Conservation (phyloP, 2,797 vertebrate genomes). For the Ctenosaura bakeri region DNA sequence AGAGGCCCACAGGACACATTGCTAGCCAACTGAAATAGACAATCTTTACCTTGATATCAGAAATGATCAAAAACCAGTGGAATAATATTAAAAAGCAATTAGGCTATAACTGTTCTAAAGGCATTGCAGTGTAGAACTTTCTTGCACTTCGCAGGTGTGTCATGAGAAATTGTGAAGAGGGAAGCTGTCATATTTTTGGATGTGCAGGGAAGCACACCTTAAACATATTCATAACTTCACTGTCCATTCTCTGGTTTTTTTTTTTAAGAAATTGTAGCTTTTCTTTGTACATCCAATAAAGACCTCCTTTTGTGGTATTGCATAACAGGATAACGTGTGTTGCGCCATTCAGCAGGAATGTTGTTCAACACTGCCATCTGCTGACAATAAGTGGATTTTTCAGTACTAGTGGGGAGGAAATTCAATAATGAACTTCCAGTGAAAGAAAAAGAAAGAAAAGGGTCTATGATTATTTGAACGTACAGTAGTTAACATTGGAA, state of each 20-base stretch:
- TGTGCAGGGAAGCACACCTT: not conserved
- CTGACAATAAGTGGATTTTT: not conserved
- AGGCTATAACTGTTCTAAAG: not conserved
- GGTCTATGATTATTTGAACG: accelerated
- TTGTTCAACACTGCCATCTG: constrained; percentile 71
- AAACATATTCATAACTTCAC: not conserved
- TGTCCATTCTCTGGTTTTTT: not conserved
- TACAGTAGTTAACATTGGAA: not conserved
- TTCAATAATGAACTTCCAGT: accelerated
- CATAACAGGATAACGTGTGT: not conserved
- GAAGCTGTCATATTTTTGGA: not conserved
- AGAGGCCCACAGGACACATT: not conserved
- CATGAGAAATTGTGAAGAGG: not conserved
- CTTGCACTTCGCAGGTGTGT: not conserved
- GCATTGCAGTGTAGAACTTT: not conserved
- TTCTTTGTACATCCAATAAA: not conserved
- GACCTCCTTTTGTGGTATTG: accelerated
- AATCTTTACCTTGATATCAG: not conserved
- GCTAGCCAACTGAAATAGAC: not conserved
- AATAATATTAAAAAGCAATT: not conserved
- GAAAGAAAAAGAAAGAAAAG: accelerated
- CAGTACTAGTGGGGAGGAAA: not conserved
- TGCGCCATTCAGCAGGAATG: not conserved
- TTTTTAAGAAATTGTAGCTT: not conserved
- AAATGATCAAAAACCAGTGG: not conserved